These are phyloP conservation scores for Dryocosmus kuriphilus DNA, from an alignment of 2,888 invertebrate species.

Conservation along the genomic window DNA sequence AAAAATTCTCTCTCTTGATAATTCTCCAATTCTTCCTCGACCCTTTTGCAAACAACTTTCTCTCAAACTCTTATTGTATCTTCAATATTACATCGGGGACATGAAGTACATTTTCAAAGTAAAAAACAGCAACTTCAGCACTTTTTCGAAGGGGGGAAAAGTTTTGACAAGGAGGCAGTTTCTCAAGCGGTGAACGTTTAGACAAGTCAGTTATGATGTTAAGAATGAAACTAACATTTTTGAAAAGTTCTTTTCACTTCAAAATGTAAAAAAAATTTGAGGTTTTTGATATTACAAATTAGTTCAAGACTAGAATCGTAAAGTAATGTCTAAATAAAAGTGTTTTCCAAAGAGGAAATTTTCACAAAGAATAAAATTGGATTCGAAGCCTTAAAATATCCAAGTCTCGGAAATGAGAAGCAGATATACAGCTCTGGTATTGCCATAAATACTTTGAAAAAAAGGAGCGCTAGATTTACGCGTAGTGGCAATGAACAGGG, in stretches of 20 bases:
- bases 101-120: background rate
- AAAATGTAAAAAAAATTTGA: background rate
- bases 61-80: background rate
- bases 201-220: background rate
- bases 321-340: background rate
- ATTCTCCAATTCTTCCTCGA: background rate
- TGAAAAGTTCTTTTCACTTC: background rate
- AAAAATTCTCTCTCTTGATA: background rate
- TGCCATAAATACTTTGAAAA: background rate
- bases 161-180: background rate
- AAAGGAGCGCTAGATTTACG: background rate
- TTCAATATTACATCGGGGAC: background rate
- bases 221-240: background rate
- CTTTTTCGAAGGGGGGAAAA: background rate
- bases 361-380: background rate
- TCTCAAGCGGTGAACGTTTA: background rate
- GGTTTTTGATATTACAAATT: background rate
- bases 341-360: background rate
- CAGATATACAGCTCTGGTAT: background rate
- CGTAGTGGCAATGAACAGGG: constrained; percentile 16
- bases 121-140: background rate
- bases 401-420: background rate
- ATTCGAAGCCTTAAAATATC: background rate
- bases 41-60: background rate
- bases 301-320: too few relatives aligned